phyloP scores from a whole-genome alignment of 2,797 vertebrate species.

The Podargus strigoides region DNA sequence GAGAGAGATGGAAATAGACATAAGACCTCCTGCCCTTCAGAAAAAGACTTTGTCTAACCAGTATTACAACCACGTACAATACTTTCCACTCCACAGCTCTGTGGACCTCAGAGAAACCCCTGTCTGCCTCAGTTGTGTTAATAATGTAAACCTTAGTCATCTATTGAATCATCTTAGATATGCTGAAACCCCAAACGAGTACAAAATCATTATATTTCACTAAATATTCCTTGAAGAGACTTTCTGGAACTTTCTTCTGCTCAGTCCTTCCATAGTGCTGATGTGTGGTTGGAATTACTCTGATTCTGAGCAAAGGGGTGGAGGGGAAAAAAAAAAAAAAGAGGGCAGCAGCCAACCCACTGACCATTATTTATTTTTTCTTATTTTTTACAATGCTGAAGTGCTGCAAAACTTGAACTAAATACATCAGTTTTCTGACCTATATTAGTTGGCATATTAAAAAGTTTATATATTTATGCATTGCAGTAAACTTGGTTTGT shows the following conservation, averaged over 20 bases:
- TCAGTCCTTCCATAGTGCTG: neutral
- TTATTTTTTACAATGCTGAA: slow-evolving; percentile 40
- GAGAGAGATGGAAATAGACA: neutral
- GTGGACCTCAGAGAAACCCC: slow-evolving; percentile 34
- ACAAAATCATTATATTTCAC: neutral
- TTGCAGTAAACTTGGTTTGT: slow-evolving; percentile 25
- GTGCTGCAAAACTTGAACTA: slow-evolving; percentile 68
- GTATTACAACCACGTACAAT: neutral
- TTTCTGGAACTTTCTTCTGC: neutral
- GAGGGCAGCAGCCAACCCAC: slow-evolving; percentile 11
- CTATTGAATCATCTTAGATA: neutral
- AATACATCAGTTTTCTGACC: slow-evolving; percentile 58
- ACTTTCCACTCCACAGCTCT: slow-evolving; percentile 30
- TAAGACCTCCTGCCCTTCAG: slow-evolving; percentile 16
- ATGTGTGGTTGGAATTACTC: neutral
- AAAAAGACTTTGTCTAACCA: slow-evolving; percentile 16
- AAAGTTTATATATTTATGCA: slow-evolving; percentile 52
- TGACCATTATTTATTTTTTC: slow-evolving; percentile 17
- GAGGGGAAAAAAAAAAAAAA: neutral
- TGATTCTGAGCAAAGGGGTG: neutral
- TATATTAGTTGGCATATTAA: slow-evolving; percentile 57
- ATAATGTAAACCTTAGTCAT: neutral
- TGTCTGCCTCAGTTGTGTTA: slow-evolving; percentile 19
- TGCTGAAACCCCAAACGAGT: neutral
- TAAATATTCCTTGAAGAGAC: neutral